A percentile compares a stretch with the other conserved stretches of the same genome.
Evolutionary conservation across 2,888 invertebrate species (phyloP).

Genomic region (Pachycephus smyrnensis): DNA sequence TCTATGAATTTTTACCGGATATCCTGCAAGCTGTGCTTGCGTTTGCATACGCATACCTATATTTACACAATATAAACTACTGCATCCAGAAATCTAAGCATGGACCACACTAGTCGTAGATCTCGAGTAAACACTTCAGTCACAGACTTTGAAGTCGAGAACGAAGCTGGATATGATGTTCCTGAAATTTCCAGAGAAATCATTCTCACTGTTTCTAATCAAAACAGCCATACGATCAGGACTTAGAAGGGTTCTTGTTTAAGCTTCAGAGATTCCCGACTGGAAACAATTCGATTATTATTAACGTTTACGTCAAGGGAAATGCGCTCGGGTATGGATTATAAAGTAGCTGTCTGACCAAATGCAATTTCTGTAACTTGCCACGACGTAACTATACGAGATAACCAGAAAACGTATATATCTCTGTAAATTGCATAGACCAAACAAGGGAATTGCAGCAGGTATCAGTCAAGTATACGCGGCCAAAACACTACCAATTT

Average conservation of each 20-base stretch:
- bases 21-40: neutral
- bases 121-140: neutral
- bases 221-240: slow-evolving; percentile 54
- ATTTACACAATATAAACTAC: neutral
- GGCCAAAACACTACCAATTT: too few species aligned
- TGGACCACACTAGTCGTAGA: neutral
- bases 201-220: slow-evolving; percentile 48
- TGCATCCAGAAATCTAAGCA: neutral
- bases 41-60: neutral
- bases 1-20: neutral
- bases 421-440: neutral
- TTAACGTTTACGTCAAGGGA: slow-evolving; percentile 20
- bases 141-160: neutral
- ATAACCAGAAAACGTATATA: neutral
- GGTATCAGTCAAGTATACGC: neutral
- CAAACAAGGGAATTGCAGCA: neutral
- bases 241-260: slow-evolving; percentile 53
- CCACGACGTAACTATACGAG: neutral
- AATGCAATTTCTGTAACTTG: neutral
- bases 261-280: slow-evolving; percentile 40
- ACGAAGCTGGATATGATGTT: neutral
- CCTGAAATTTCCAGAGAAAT: neutral
- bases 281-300: slow-evolving; percentile 37
- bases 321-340: neutral
- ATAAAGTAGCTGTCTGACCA: neutral